phyloP scores from a whole-genome alignment of 1,140 invertebrate genomes.

The Drosophila bocqueti region DNA sequence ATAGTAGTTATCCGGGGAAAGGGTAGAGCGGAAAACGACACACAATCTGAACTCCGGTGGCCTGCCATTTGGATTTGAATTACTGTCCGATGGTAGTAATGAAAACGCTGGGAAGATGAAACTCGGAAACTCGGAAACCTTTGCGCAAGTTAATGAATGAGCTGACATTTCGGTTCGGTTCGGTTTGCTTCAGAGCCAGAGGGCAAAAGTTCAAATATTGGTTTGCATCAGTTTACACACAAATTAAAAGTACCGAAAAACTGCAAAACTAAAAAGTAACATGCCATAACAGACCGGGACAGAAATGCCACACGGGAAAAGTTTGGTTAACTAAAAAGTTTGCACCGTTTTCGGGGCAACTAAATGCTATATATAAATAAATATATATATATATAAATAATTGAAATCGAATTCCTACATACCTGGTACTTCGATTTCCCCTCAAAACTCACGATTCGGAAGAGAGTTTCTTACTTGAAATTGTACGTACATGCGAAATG shows the following conservation, averaged over 20 bases:
- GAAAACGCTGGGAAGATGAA: constrained; percentile 27
- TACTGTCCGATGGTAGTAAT: constrained; percentile 37
- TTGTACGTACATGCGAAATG: constrained; percentile 1
- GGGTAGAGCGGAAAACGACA: background rate
- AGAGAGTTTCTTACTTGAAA: constrained; percentile 2
- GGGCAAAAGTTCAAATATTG: constrained; percentile 76
- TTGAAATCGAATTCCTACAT: constrained; percentile 7
- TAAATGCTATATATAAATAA: background rate
- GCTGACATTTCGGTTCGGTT: constrained; percentile 66
- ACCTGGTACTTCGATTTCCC: constrained; percentile 22
- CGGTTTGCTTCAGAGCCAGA: constrained; percentile 39
- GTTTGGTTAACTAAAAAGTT: constrained; percentile 61
- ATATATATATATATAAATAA: background rate
- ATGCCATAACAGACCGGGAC: constrained; percentile 24
- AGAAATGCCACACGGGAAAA: constrained; percentile 46
- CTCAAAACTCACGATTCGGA: constrained; percentile 5
- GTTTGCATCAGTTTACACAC: constrained; percentile 75
- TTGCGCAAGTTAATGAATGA: constrained; percentile 79
- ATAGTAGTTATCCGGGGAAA: background rate
- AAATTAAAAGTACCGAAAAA: constrained; percentile 66
- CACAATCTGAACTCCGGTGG: constrained; percentile 36
- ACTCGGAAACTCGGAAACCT: constrained; percentile 45
- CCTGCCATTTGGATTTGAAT: constrained; percentile 65
- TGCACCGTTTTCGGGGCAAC: constrained; percentile 17
- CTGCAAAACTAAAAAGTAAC: constrained; percentile 33